phyloP scores from a whole-genome alignment of 2,888 invertebrate species.

The Ennomos quercinarius region DNA sequence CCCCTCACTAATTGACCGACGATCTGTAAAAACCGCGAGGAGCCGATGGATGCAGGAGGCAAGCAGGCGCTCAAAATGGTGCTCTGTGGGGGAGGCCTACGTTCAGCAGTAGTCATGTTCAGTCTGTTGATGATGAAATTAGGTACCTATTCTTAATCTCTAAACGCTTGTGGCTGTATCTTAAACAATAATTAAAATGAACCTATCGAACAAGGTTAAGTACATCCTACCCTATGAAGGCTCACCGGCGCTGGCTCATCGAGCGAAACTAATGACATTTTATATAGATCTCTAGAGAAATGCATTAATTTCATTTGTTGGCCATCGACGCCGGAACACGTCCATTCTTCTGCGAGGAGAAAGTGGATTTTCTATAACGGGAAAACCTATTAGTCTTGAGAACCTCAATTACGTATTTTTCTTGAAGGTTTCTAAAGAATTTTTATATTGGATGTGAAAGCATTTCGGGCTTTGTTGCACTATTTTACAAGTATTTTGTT shows the following conservation, averaged over 20 bases:
- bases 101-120: no score
- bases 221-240: constrained; percentile 56
- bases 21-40: no score
- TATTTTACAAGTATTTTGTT: no score
- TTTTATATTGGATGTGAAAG: neutral
- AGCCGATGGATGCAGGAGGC: no score
- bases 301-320: constrained; percentile 84
- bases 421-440: constrained; percentile 25
- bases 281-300: constrained; percentile 82
- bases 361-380: constrained; percentile 72
- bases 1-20: no score
- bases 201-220: constrained; percentile 55
- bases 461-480: neutral
- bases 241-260: constrained; percentile 70
- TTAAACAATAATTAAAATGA: neutral
- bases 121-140: no score
- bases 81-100: no score
- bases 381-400: constrained; percentile 65
- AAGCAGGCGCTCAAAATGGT: no score
- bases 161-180: no score
- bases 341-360: constrained; percentile 58
- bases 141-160: no score
- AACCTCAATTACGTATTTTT: constrained; percentile 51
- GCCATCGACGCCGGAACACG: constrained; percentile 72
- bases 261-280: constrained; percentile 81